These are phyloP conservation scores for Meta bourneti DNA, from an alignment of 2,888 invertebrate species.

Conservation along the genomic window DNA sequence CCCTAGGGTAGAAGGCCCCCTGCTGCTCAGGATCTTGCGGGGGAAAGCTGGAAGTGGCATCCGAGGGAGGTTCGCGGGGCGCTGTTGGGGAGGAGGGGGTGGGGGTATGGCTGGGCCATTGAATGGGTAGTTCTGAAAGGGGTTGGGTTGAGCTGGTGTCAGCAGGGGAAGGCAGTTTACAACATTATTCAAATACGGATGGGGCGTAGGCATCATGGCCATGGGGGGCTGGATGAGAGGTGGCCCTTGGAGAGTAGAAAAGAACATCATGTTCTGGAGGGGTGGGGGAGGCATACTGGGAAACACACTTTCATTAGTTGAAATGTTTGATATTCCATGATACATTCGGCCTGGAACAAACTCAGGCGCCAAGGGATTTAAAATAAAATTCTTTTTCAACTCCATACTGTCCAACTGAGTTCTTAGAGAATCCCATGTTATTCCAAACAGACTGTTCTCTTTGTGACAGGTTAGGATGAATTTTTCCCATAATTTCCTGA, in stretches of 20 bases:
- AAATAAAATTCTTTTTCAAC: slow-evolving; percentile 87
- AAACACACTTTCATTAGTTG: slow-evolving; percentile 33
- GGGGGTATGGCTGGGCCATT: slow-evolving; percentile 40
- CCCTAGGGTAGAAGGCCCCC: background rate
- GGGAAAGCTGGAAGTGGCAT: slow-evolving; percentile 49
- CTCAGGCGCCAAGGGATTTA: slow-evolving; percentile 91
- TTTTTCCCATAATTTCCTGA: slow-evolving; percentile 89
- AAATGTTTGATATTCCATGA: slow-evolving; percentile 49
- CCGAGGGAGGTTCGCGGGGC: slow-evolving; percentile 24
- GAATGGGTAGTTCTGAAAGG: slow-evolving; percentile 53
- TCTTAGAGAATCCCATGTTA: slow-evolving; percentile 86
- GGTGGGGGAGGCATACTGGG: slow-evolving; percentile 34
- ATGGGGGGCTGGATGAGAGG: slow-evolving; percentile 69
- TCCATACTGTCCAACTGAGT: slow-evolving; percentile 88
- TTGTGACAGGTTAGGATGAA: slow-evolving; percentile 88
- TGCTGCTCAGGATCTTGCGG: slow-evolving; percentile 46
- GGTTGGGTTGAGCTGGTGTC: slow-evolving; percentile 48
- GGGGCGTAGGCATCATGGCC: slow-evolving; percentile 58
- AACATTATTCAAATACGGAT: slow-evolving; percentile 60
- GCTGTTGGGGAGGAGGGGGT: slow-evolving; percentile 33
- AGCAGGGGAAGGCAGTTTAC: slow-evolving; percentile 57
- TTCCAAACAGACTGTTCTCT: slow-evolving; percentile 87
- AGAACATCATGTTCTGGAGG: slow-evolving; percentile 42
- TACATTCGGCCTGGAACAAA: slow-evolving; percentile 85
- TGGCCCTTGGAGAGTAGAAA: slow-evolving; percentile 61